phyloP scores from a whole-genome alignment of 2,797 vertebrate species.

The Chlorospingus flavigularis region DNA sequence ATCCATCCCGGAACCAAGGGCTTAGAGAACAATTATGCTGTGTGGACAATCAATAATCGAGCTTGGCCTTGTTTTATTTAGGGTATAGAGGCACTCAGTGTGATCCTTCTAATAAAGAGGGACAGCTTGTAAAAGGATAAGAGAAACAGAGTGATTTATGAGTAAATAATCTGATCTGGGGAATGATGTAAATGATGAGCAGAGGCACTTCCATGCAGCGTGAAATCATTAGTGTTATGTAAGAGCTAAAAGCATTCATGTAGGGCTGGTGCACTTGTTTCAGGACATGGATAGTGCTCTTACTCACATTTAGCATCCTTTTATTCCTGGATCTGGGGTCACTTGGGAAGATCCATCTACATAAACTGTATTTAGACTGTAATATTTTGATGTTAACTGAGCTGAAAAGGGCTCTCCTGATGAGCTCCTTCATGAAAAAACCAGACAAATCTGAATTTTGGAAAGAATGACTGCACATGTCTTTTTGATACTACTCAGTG shows the following conservation, averaged over 20 bases:
- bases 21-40: conserved; percentile 9
- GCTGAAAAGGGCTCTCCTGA: neutral
- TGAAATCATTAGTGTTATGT: conserved; percentile 40
- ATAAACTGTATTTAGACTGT: neutral
- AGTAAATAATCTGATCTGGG: conserved; percentile 48
- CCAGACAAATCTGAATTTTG: neutral
- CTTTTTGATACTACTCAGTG: neutral
- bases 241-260: neutral
- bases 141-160: conserved; percentile 35
- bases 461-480: neutral
- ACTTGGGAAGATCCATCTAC: neutral
- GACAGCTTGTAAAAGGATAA: conserved; percentile 63
- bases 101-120: conserved; percentile 18
- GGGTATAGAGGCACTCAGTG: neutral
- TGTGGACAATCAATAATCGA: conserved; percentile 4
- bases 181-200: neutral
- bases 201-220: neutral
- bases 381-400: neutral
- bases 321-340: neutral
- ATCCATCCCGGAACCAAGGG: neutral
- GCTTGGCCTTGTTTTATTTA: conserved; percentile 33
- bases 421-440: neutral
- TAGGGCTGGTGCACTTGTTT: neutral
- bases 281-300: neutral
- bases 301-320: neutral